phyloP scores from a whole-genome alignment of 2,113 vertebrate species.

The Cisticola juncidis region DNA sequence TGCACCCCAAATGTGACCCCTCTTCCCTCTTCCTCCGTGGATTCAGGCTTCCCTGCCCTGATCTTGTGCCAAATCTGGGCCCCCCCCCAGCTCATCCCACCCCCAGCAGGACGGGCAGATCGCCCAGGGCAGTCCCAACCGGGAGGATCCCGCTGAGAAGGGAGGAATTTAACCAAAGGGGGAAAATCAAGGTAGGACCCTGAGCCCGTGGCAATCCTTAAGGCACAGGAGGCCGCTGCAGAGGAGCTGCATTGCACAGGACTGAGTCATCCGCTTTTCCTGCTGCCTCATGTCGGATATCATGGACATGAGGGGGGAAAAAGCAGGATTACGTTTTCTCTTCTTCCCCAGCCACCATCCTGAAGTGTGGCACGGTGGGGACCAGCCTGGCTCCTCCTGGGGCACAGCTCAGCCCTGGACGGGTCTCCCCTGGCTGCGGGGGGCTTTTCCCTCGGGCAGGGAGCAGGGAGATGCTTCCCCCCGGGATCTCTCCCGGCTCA shows the following conservation, averaged over 20 bases:
- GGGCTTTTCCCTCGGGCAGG: not conserved
- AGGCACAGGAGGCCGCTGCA: not conserved
- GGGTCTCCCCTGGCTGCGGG: not conserved
- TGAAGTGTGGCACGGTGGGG: not conserved
- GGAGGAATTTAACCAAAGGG: not conserved
- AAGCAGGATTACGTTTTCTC: not conserved
- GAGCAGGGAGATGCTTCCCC: not conserved
- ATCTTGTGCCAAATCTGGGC: not conserved
- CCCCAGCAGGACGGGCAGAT: not conserved
- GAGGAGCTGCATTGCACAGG: slow-evolving; percentile 1
- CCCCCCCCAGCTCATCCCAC: fast-evolving
- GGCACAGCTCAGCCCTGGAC: not conserved
- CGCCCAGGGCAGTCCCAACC: not conserved
- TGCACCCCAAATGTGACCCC: not conserved
- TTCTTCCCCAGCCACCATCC: not conserved
- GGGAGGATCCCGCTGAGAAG: fast-evolving
- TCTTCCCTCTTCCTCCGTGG: not conserved
- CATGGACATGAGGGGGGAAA: not conserved
- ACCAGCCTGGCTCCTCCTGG: not conserved
- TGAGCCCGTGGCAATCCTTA: not conserved
- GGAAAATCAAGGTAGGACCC: fast-evolving
- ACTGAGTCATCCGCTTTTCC: slow-evolving; percentile 10
- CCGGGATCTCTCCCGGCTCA: fast-evolving
- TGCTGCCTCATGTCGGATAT: not conserved
- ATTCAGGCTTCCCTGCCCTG: not conserved